Evolutionary conservation across 2,113 vertebrate species (phyloP), one percentile per base, ranked within the genome.

Genomic region (Benitochromis conjunctus): DNA sequence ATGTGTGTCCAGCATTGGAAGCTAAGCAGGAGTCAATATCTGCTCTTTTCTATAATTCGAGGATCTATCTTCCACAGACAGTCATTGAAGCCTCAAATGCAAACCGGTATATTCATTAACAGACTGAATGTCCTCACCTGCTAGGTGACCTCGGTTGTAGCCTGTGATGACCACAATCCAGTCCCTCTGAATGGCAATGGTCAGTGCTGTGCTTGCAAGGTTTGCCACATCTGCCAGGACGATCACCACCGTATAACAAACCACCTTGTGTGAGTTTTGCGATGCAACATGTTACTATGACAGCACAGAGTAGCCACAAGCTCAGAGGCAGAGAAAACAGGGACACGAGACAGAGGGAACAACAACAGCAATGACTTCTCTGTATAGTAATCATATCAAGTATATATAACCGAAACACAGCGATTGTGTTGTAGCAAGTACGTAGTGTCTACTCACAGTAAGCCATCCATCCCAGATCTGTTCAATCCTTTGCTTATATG

Each of bases 241-340:
- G 92, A 96, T 96, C 93, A 96, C 94, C 66, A 93, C 96, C 93
- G 95, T 91, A 46, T 95, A 96, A 95, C 96, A 97, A 95, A 95
- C 92, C 94, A 95, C 96, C 96, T 97, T 90, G 86, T 92, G 90
- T 96, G 87, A 96, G 95, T 96, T 95, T 94, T 94, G 94, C 82
- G 95, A 97, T 95, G 95, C 94, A 95, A 97, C 94, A 96, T 94
- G 95, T 96, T 96, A 96, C 95, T 96, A 96, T 91, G 93, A 93
- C 88, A 93, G 94, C 90, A 95, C 88, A 94, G 87, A 94, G 89
- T 86, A 93, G 91, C 82, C 91, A 89, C 86, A 89, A 92, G 80
- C 89, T 95, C 92, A 95, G 90, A 88, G 90, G 87, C 85, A 95
- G 83, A 91, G 85, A 90, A 76, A 87, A 89, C 48, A 89, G 80